Conservation (phyloP, 2,888 invertebrate genomes). For the Atrina japonica region DNA sequence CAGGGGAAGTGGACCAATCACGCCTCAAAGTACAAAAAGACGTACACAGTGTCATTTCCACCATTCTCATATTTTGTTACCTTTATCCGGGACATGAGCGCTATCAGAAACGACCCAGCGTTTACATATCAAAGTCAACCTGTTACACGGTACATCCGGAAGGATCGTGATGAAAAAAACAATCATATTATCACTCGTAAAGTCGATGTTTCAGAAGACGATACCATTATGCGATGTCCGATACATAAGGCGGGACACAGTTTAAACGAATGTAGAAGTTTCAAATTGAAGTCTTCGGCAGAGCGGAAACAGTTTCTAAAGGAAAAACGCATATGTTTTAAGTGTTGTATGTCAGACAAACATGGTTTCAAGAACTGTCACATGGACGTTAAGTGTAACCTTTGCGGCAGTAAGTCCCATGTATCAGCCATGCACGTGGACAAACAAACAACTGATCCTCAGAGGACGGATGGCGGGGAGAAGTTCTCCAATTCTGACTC, state of each 20-base stretch:
- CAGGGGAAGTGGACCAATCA: slow-evolving; percentile 51
- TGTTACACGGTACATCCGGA: too few species aligned
- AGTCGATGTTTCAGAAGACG: neutral
- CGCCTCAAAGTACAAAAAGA: slow-evolving; percentile 47
- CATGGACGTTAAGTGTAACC: slow-evolving; percentile 7
- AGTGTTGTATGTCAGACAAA: slow-evolving; percentile 7
- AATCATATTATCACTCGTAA: too few species aligned
- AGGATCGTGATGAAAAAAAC: too few species aligned
- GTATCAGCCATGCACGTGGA: slow-evolving; percentile 16
- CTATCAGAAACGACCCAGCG: slow-evolving; percentile 45
- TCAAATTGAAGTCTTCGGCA: neutral
- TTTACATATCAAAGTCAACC: slow-evolving; percentile 24
- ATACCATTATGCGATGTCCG: neutral
- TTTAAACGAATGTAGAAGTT: slow-evolving; percentile 16
- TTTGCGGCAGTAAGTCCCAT: slow-evolving; percentile 19
- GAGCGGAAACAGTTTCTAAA: slow-evolving; percentile 14
- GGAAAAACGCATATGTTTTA: slow-evolving; percentile 15
- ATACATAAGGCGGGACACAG: slow-evolving; percentile 11
- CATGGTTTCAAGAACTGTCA: neutral
- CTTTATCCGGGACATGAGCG: slow-evolving; percentile 45
- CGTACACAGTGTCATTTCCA: slow-evolving; percentile 41
- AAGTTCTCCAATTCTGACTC: neutral
- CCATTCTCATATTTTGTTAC: slow-evolving; percentile 48
- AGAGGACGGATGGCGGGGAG: slow-evolving; percentile 15
- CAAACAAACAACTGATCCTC: neutral